These are phyloP conservation scores for Idaea straminata DNA, from an alignment of 2,888 invertebrate genomes.

Conservation along the genomic window DNA sequence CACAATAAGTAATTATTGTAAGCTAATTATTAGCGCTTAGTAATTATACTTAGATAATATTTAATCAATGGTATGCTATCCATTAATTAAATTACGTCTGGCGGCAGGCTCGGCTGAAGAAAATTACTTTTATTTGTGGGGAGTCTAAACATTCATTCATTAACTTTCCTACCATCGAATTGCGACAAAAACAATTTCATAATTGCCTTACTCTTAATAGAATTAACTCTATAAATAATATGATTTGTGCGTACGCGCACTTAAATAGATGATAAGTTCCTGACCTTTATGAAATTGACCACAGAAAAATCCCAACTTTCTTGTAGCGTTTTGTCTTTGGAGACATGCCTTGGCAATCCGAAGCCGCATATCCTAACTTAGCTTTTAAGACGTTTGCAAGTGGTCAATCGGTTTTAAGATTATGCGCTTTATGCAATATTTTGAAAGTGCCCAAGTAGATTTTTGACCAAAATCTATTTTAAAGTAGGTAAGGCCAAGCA, in stretches of 20 bases:
- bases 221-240: conserved; percentile 37
- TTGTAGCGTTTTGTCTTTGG: too few relatives aligned
- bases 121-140: conserved; percentile 73
- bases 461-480: too few relatives aligned
- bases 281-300: background rate
- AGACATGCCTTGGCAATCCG: too few relatives aligned
- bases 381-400: too few relatives aligned
- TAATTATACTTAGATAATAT: conserved; percentile 36
- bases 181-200: conserved; percentile 66
- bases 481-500: too few relatives aligned
- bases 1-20: too few relatives aligned
- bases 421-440: too few relatives aligned
- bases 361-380: too few relatives aligned
- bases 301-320: too few relatives aligned
- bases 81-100: conserved; percentile 68
- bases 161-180: conserved; percentile 55
- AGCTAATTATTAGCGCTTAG: conserved; percentile 8
- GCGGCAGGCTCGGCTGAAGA: conserved; percentile 59
- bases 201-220: conserved; percentile 60
- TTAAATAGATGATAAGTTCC: background rate
- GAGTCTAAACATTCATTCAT: conserved; percentile 68
- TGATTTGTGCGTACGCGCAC: conserved; percentile 27
- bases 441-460: too few relatives aligned
- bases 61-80: conserved; percentile 65
- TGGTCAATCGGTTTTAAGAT: too few relatives aligned